These are phyloP conservation scores for Batillaria attramentaria DNA, from an alignment of 1,140 invertebrate species.

Conservation along the genomic window DNA sequence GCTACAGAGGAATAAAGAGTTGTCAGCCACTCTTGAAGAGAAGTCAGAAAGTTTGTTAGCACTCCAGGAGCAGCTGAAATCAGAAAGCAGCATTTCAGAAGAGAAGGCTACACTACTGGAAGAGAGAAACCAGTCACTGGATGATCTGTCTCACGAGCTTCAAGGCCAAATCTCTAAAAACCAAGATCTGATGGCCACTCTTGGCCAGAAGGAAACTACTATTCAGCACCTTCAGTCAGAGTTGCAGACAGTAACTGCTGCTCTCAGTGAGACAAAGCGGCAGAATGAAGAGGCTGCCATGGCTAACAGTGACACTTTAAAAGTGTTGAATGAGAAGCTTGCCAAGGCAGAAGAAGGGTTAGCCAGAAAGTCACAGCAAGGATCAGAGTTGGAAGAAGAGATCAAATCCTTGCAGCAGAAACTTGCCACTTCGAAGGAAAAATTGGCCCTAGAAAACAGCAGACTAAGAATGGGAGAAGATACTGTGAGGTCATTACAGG, in stretches of 20 bases:
- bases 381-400: slow-evolving; percentile 21
- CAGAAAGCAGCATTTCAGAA: background rate
- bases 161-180: background rate
- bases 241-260: background rate
- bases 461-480: slow-evolving; percentile 10
- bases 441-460: no score
- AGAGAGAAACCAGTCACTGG: background rate
- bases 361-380: background rate
- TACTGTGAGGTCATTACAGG: background rate
- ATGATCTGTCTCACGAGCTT: background rate
- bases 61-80: background rate
- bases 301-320: background rate
- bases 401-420: slow-evolving; percentile 29
- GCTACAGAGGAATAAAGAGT: background rate
- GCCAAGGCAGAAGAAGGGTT: background rate
- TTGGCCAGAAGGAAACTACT: background rate
- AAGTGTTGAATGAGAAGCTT: background rate
- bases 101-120: background rate
- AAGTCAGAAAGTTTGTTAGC: slow-evolving; percentile 11
- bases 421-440: no score
- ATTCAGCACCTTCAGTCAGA: background rate
- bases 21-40: slow-evolving; percentile 14
- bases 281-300: background rate
- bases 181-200: background rate
- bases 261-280: background rate